These are phyloP conservation scores for Phyllostomus discolor DNA, from an alignment of 2,113 vertebrate genomes.

Conservation along the genomic window DNA sequence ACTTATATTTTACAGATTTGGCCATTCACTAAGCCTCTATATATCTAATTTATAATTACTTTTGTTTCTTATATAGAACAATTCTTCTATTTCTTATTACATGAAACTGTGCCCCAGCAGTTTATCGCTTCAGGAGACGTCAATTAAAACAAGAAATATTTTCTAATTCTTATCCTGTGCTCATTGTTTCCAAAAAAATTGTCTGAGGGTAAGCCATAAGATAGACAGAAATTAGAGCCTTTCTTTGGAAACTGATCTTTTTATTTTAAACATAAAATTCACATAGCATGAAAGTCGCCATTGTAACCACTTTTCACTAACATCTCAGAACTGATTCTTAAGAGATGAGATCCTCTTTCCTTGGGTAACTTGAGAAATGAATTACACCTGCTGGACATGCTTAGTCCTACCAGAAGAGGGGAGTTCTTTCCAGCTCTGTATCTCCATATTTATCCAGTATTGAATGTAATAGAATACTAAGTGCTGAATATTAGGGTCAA, in stretches of 20 bases:
- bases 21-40: background rate
- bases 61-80: background rate
- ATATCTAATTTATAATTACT: slow-evolving; percentile 41
- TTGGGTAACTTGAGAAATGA: background rate
- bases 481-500: background rate
- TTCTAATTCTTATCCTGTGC: slow-evolving; percentile 1
- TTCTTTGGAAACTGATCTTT: background rate
- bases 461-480: background rate
- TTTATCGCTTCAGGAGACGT: slow-evolving; percentile 35
- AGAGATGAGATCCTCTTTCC: background rate
- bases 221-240: background rate
- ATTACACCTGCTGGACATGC: background rate
- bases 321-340: background rate
- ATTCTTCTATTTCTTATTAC: slow-evolving; percentile 32
- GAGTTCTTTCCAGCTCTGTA: background rate
- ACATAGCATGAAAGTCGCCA: background rate
- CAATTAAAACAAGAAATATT: slow-evolving; percentile 15
- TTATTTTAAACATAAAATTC: background rate
- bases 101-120: background rate
- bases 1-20: background rate
- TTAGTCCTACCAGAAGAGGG: background rate
- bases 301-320: background rate
- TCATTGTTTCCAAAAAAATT: background rate
- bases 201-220: background rate
- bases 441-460: background rate